Base-by-base conservation (phyloP, 2,113 vertebrate genomes). In the Rhabdomys dilectus region DNA sequence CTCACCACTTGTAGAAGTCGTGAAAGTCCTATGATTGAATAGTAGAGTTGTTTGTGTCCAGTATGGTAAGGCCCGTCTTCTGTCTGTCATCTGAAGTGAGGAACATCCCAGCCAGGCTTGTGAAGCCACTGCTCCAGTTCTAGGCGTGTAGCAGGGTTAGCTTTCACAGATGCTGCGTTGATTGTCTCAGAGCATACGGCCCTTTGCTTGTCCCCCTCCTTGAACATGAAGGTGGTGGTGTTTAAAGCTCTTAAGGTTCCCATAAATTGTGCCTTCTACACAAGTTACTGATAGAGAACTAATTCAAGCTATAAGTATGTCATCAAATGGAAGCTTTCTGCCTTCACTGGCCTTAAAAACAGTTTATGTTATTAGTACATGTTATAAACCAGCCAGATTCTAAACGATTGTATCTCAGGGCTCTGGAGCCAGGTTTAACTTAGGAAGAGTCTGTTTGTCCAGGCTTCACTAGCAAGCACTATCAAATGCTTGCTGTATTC, bases 191-290 rank as follows among this genome's bases (percentile, higher is more conserved):
- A 98, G 98, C 98, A 98, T 98, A 98, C 93, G 96, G 97, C 97
- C 98, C 98, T 98, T 98, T 98, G 98, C 98, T 98, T 5, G 29
- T 68, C 97, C 96, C 96, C 97, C 97, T 97, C 96, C 98, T 97
- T 98, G 93, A 98, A 98, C 98, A 97, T 97, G 97, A 93, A 97
- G 98, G 98, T 98, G 98, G 98, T 98, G 98, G 98, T 99, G 99
- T 99, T 99, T 99, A 99, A 99, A 99, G 98, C 97, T 97, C 97
- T 97, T 98, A 98, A 98, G 99, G 98, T 98, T 97, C 98, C 95
- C 73, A 98, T 98, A 98, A 98, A 96, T 97, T 95, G 97, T 98
- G 96, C 94, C 96, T 98, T 98, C 98, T 98, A 98, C 97, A 97
- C 96, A 98, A 98, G 97, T 94, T 96, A 95, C 97, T 97, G 94